Conservation (phyloP, 2,888 invertebrate genomes). For the Mesochorus sp. region DNA sequence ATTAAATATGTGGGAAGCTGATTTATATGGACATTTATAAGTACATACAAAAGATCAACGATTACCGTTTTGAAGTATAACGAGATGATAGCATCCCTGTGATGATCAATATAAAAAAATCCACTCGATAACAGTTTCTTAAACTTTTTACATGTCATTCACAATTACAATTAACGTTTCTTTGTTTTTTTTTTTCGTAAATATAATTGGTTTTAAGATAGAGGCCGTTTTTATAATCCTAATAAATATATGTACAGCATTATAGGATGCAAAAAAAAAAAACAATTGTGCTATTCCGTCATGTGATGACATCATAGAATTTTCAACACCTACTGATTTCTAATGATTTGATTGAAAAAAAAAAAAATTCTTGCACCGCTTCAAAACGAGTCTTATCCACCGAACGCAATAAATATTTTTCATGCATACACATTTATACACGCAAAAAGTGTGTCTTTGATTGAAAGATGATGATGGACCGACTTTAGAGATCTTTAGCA, state of each 20-base stretch:
- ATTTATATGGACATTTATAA: no score
- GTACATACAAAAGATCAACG: no score
- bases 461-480: not conserved
- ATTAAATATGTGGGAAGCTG: no score
- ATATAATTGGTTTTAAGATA: not conserved
- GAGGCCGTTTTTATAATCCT: conserved; percentile 37
- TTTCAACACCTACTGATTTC: not conserved
- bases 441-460: not conserved
- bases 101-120: no score
- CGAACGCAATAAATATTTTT: not conserved
- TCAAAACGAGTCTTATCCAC: not conserved
- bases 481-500: not conserved
- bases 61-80: no score
- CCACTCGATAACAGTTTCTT: no score
- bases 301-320: not conserved
- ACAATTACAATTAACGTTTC: no score
- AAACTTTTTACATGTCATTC: no score
- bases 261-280: conserved; percentile 7
- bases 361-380: conserved; percentile 30
- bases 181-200: not conserved
- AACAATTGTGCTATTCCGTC: not conserved
- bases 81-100: no score
- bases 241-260: conserved; percentile 46
- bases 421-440: conserved; percentile 2
- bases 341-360: conserved; percentile 8